These are phyloP conservation scores for Euleptes europaea DNA, from an alignment of 2,113 vertebrate genomes.

Conservation along the genomic window DNA sequence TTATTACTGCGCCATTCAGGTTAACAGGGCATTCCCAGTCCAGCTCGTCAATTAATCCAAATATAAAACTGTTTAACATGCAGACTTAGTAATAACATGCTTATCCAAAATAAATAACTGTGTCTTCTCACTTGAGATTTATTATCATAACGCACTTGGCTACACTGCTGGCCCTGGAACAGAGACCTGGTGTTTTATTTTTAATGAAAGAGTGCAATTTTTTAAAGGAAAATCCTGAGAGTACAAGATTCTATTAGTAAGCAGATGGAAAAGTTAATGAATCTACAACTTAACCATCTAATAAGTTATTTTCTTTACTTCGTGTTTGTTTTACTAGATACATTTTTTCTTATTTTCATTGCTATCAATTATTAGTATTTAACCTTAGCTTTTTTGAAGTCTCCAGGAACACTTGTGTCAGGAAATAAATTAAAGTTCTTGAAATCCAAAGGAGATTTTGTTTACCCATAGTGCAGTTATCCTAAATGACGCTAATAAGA, in stretches of 20 bases:
- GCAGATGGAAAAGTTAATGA: constrained; percentile 54
- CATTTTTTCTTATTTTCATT: background rate
- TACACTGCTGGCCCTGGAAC: constrained; percentile 53
- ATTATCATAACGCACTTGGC: constrained; percentile 39
- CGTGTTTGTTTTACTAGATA: constrained; percentile 10
- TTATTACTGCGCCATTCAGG: constrained; percentile 17
- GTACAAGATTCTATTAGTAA: constrained; percentile 28
- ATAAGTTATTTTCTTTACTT: constrained; percentile 33
- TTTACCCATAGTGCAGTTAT: background rate
- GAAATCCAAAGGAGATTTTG: background rate
- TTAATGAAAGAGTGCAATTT: background rate
- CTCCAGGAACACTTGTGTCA: background rate
- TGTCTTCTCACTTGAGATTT: constrained; percentile 39
- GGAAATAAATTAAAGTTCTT: background rate
- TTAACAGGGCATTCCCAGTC: constrained; percentile 31
- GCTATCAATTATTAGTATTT: constrained; percentile 6
- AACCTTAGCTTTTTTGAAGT: background rate
- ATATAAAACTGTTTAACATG: constrained; percentile 32
- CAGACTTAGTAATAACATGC: background rate
- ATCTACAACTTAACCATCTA: constrained; percentile 46
- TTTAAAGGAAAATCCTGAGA: constrained; percentile 33
- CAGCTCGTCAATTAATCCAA: constrained; percentile 32
- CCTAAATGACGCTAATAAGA: background rate
- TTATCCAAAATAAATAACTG: constrained; percentile 56
- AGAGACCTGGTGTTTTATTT: background rate